phyloP scores from a whole-genome alignment of 1,140 invertebrate genomes.

The Drosophila oshimai region DNA sequence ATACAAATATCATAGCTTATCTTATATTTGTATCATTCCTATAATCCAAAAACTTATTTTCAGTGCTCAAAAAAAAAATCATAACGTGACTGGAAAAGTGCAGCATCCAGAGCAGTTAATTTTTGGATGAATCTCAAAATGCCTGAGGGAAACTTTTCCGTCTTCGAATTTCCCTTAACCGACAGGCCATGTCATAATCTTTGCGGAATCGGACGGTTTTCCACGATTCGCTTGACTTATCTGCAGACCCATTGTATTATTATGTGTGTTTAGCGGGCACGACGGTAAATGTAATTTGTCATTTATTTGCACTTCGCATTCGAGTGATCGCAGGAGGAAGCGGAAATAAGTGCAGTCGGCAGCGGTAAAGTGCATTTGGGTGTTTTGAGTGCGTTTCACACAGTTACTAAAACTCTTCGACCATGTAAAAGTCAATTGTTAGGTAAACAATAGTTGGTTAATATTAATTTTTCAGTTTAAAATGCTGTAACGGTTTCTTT shows the following conservation, averaged over 20 bases:
- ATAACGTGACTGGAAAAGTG: constrained; percentile 9
- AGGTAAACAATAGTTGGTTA: neutral
- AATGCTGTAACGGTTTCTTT: neutral
- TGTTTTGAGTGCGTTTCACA: constrained; percentile 46
- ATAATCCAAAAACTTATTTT: neutral
- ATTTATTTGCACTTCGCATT: constrained; percentile 73
- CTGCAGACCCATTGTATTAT: constrained; percentile 4
- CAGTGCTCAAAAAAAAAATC: neutral
- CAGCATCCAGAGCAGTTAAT: neutral
- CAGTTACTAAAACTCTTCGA: neutral
- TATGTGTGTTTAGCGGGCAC: constrained; percentile 19
- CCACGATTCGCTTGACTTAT: constrained; percentile 59
- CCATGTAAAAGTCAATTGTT: constrained; percentile 16
- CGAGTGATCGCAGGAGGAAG: constrained; percentile 54
- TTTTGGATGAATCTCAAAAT: neutral
- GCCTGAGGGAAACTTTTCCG: neutral
- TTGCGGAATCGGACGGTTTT: constrained; percentile 7
- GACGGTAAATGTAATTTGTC: constrained; percentile 58
- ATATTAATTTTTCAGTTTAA: neutral
- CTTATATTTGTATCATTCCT: too few species aligned
- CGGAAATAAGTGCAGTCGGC: constrained; percentile 58
- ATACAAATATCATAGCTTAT: too few species aligned
- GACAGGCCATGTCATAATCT: constrained; percentile 61
- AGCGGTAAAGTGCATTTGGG: constrained; percentile 29
- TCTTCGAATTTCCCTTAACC: neutral